Evolutionary conservation across 2,797 vertebrate species (phyloP), one percentile per base, ranked within the genome.

Genomic region (Xiphophorus birchmanni): DNA sequence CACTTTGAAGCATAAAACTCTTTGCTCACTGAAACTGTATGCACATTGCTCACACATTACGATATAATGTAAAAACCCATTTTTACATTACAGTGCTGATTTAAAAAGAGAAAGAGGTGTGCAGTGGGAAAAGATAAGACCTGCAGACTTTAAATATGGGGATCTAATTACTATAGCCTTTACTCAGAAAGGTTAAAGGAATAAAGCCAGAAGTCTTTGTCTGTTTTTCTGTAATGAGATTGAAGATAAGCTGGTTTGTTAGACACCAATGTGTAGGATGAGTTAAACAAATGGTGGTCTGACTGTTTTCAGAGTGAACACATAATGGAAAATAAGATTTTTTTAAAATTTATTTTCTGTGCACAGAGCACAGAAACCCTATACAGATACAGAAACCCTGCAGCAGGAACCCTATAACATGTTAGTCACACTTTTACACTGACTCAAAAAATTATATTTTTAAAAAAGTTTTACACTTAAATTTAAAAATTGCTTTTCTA

Each of bases 211-310:
- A 81, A 74, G 54, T 80, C 42, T 83, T 80, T 72, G 60, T 58
- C 75, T 80, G 63, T 23, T 73, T 74, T 84, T 44, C 81, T 73
- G 44, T 85, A 82, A 93, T 84, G 85, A 84, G 85, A 82, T 74
- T 84, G 35, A 73, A 86, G 84, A 82, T 84, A 87, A 86, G 71
- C 52, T 82, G 69, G 32, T 78, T 77, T 82, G 76, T 82, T 76
- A 52, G 72, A 85, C 86, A 91, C 73, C 88, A 88, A 89, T 83
- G 82, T 85, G 26, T 7, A 50, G 63, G 72, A 87, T 90, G 86
- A 91, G 82, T 87, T 89, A 89, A 81, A 82, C 48, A 26, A 29
- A 65, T 77, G 79, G 79, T 52, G 48, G 85, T 84, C 50, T 81
- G 85, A 89, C 83, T 83, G 74, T 83, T 87, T 81, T 89, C 77